Base-by-base conservation (phyloP, 1,140 invertebrate species). In the Calliphora vicina region DNA sequence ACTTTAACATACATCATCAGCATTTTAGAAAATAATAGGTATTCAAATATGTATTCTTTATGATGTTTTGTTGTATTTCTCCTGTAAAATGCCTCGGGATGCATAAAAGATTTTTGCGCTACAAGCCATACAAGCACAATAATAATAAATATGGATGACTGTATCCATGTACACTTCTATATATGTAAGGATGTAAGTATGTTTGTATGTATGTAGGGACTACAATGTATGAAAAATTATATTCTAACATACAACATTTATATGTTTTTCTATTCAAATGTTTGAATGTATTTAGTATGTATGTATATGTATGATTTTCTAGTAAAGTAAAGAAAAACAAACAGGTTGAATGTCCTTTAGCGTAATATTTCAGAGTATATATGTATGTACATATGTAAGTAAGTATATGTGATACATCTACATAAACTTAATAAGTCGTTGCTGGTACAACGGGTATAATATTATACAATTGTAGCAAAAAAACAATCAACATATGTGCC, bases 341-440 rank as follows among this genome's bases (percentile, higher is more conserved):
- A 67, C 61, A 67, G 61, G 61, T 67, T 67, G 61, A 67, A 67
- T 67, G 61, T 67, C 61, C 61, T 67, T 20, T 67, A 67, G 61
- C 61, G n/a, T 67, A 23, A 67, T 57, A 57, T 57, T 57, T 35
- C 35, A 35, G 35, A 10, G 13, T 57, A n/a, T 57, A n/a, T 17
- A 57, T 2, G 15, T 1, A 57, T 25, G 20, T 67, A 67, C 17
- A n/a, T n/a, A 17, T n/a, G 15, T 57, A 57, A 17, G 15, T 57
- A 3, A 17, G n/a, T n/a, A 57, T 57, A 57, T 57, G 4, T 57
- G n/a, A 57, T 57, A 4, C 50, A 35, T 35, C 35, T 35, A 35
- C 35, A 35, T 35, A 35, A 35, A 35, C 35, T 35, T 35, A 35
- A 35, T 67, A 67, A 67, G 20, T 67, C 23, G 61, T 67, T 67